Evolutionary conservation across 2,113 vertebrate species (phyloP).

Genomic region (Ictalurus punctatus): DNA sequence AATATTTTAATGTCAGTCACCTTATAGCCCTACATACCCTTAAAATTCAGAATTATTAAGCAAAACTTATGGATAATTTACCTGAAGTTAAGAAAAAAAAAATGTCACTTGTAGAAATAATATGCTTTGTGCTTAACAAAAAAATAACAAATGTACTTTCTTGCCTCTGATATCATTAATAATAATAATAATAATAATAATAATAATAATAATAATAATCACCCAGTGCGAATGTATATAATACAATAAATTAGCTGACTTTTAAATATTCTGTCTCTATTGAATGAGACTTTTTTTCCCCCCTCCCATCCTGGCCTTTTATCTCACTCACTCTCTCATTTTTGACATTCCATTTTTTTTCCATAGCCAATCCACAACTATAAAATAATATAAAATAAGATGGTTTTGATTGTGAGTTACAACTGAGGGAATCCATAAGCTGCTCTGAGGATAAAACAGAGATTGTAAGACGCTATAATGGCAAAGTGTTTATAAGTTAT

Average conservation of each 20-base stretch:
- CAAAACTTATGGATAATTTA: background rate
- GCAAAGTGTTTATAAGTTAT: background rate
- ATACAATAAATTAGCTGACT: background rate
- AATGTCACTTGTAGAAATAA: background rate
- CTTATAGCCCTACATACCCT: background rate
- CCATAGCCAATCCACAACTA: background rate
- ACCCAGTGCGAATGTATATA: background rate
- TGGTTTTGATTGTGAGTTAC: background rate
- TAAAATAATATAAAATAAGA: background rate
- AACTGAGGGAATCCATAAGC: background rate
- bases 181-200: background rate
- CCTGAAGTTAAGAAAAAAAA: background rate
- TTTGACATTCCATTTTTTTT: background rate
- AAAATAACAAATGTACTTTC: too few relatives aligned
- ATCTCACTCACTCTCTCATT: background rate
- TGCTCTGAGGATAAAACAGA: background rate
- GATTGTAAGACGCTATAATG: background rate
- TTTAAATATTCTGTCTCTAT: background rate
- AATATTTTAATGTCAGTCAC: background rate
- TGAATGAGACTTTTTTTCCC: background rate
- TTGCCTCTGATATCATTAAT: background rate
- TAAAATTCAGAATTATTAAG: background rate
- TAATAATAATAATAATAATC: too few relatives aligned
- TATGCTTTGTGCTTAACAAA: background rate
- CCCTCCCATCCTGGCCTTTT: background rate